These are phyloP conservation scores for Podarcis muralis DNA, from an alignment of 2,113 vertebrate genomes.

Conservation along the genomic window DNA sequence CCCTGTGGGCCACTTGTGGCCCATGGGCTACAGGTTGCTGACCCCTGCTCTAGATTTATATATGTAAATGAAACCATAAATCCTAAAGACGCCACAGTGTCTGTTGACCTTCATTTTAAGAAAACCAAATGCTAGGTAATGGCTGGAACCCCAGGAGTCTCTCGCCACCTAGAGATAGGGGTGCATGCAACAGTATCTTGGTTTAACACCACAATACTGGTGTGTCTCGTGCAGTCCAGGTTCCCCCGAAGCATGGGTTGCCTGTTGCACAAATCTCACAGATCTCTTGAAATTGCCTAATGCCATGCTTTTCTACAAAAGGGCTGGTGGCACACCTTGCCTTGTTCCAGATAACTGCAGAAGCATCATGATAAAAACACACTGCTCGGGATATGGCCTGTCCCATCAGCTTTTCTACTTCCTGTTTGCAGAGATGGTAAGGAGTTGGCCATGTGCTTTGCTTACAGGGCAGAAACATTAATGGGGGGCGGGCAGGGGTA, in stretches of 20 bases:
- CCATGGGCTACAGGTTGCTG: no score
- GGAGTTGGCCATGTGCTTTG: not conserved
- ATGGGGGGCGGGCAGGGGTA: no score
- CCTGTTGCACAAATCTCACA: not conserved
- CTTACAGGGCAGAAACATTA: not conserved
- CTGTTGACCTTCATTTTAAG: no score
- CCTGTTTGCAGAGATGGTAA: slow-evolving; percentile 82
- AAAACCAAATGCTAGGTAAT: not conserved
- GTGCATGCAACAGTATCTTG: not conserved
- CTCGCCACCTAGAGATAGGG: not conserved
- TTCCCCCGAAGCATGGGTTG: not conserved
- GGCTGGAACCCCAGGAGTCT: not conserved
- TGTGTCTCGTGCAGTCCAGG: not conserved
- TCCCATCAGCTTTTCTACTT: slow-evolving; percentile 91
- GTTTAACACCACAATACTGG: not conserved
- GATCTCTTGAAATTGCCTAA: not conserved
- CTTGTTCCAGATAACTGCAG: slow-evolving; percentile 77
- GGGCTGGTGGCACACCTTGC: slow-evolving; percentile 77
- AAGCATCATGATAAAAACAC: slow-evolving; percentile 79
- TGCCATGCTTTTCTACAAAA: slow-evolving; percentile 67
- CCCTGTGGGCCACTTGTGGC: no score
- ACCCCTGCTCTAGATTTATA: no score
- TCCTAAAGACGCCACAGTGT: no score
- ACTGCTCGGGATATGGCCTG: slow-evolving; percentile 79
- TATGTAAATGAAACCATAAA: no score